Base-by-base conservation (phyloP, 2,113 vertebrate genomes). In the Hippopotamus amphibius region DNA sequence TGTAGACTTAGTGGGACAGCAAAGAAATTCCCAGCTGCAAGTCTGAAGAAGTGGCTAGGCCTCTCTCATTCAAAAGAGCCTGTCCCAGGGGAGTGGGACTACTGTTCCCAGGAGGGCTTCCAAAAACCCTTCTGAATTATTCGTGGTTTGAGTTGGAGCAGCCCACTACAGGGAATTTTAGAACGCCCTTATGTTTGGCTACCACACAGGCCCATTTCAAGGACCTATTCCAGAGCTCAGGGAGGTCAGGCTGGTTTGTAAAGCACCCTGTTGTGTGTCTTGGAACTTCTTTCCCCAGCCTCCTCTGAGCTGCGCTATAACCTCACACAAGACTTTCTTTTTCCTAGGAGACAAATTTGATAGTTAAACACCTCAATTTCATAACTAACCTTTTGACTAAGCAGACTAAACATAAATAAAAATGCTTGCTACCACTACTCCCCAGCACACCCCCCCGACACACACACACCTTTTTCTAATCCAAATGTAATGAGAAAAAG, bases 311-410 rank as follows among this genome's bases (percentile, higher is more conserved):
- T 81, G 21, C 19, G 0, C 74, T 61, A 28, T 68, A 72, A 87
- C 41, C 61, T 86, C 72, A n/a, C 57, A 83, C 22, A 91, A 87
- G 28, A 6, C 80, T 82, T 77, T 95, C 71, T 72, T 86, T 79
- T 57, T 92, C 24, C 28, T n/a, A 22, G 61, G 33, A 24, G 22
- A 74, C 57, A 95, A 86, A 74, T 84, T 21, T 93, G 72, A 94
- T 28, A 93, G 90, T 92, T 66, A 37, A 96, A 90, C 43, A 82
- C 71, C 61, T 93, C 26, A 24, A 57, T 90, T 94, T 94, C 72
- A 93, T 88, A 93, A 71, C 66, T 91, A 93, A 88, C 30, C 86
- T 80, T 94, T 94, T 95, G 41, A 33, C 43, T 77, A 96, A 95
- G 66, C 55, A 93, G 22, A 79, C 37, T n/a, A 96, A 92, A 82